Base-by-base conservation (phyloP, 1,140 invertebrate species). In the Monochamus saltuarius region DNA sequence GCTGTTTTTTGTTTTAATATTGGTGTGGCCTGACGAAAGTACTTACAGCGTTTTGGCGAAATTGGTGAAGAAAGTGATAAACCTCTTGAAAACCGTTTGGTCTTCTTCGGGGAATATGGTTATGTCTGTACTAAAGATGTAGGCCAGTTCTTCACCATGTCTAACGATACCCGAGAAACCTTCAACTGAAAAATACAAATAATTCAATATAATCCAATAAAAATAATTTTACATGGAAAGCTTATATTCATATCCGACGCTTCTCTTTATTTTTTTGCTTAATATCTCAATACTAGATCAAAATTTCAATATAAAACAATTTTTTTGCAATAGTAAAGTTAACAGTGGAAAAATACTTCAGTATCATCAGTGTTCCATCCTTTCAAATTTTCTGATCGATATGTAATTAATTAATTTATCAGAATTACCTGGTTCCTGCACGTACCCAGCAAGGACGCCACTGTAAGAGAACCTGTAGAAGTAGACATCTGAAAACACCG, bases 21-120 rank as follows among this genome's bases (percentile, higher is more conserved):
- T n/a, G n/a, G n/a, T n/a, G n/a, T n/a, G n/a, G n/a, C n/a, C n/a
- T n/a, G n/a, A n/a, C n/a, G n/a, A n/a, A n/a, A 46, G 17, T 17
- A 59, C 57, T 61, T 61, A 61, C 59, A 46, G 47, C 29, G 54
- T 55, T 47, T 61, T 61, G 13, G 59, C 59, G 42, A 61, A 61
- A 22, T 61, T 46, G 14, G 59, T 56, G 13, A 22, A 61, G 11
- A 61, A 22, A 16, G 6, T 54, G 19, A 56, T 50, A 7, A 61
- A 10, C 19, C 59, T 46, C 17, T 61, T 49, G 7, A 50, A 45
- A 14, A 52, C 52, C 6, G 50, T 11, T 53, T 49, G 38, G 34
- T 64, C 62, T 13, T 14, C 19, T 53, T 42, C 46, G 0, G 62
- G 57, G 36, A 53, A 64, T 35, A 42, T 56, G 14, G 57, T 51